Evolutionary conservation across 2,888 invertebrate species (phyloP).

Genomic region (Dicyrtomina minuta): DNA sequence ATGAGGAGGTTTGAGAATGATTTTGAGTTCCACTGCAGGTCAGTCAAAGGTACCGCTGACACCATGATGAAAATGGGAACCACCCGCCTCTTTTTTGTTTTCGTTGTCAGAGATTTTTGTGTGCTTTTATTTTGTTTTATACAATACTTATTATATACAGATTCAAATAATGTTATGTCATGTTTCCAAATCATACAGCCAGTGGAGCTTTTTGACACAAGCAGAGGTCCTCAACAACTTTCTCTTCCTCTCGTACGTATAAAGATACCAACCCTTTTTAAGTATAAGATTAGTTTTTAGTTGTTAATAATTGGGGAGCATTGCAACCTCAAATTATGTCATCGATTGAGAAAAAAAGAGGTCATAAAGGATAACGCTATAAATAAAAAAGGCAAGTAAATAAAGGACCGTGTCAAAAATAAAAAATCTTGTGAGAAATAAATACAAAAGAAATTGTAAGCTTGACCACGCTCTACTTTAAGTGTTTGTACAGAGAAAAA

Average conservation of each 20-base stretch:
- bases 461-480: slow-evolving; percentile 9
- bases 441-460: not conserved
- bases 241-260: not conserved
- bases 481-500: slow-evolving; percentile 4
- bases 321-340: not conserved
- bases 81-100: not conserved
- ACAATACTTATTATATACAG: not conserved
- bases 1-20: slow-evolving; percentile 12
- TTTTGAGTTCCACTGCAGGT: slow-evolving; percentile 10
- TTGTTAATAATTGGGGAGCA: not conserved
- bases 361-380: not conserved
- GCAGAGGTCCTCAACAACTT: not conserved
- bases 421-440: not conserved
- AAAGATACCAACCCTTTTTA: too few species aligned
- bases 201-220: too few species aligned
- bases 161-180: not conserved
- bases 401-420: not conserved
- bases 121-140: not conserved
- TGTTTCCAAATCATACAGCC: not conserved
- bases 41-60: not conserved
- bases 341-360: not conserved
- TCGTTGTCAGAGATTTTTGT: not conserved
- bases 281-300: too few species aligned
- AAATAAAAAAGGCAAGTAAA: not conserved
- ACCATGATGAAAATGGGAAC: too few species aligned